Base-by-base conservation (phyloP, 2,797 vertebrate species). In the Florisuga fusca region DNA sequence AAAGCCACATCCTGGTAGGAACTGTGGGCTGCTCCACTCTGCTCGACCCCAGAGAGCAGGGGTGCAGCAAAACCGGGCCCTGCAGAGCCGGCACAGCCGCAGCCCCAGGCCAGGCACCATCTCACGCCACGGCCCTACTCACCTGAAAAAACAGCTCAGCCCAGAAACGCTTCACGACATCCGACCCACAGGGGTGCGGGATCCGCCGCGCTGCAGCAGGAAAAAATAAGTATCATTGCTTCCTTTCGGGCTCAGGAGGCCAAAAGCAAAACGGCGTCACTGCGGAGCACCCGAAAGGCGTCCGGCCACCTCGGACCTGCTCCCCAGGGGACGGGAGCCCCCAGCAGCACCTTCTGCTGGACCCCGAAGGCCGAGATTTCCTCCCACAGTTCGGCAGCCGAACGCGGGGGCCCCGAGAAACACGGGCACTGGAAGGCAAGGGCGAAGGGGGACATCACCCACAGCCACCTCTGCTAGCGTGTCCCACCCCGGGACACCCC, bases 101-200 rank as follows among this genome's bases (percentile, higher is more conserved):
- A 51, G 43, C 8, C 1, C 46, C 51, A 57, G 54, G 57, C 31
- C 0, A 0, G 73, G 72, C 36, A 75, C 27, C 6, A 2, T 11
- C n/a, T 43, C 58, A 13, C 16, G 3, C 57, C 46, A 8, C 2
- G 5, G 68, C 76, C 76, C 72, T 34, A 93, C 94, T 96, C 96
- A 97, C 97, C 94, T 79, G 78, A 59, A 83, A 85, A 83, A 85
- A 27, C 75, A 89, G 94, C 79, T 93, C 84, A 89, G 74, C 46
- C 53, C 89, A 94, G 92, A 85, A 93, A 90, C 0, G 4, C 78
- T 27, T 96, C 96, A 97, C 89, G n/a, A 81, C 94, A 95, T 95
- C 84, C 91, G 86, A 79, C 75, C 67, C 62, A 73, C 50, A 53
- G 38, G 69, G 64, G 41, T 6, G 34, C 6, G 5, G 58, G 74